Evolutionary conservation across 2,888 invertebrate species (phyloP).

Genomic region (Orgyia antiqua): DNA sequence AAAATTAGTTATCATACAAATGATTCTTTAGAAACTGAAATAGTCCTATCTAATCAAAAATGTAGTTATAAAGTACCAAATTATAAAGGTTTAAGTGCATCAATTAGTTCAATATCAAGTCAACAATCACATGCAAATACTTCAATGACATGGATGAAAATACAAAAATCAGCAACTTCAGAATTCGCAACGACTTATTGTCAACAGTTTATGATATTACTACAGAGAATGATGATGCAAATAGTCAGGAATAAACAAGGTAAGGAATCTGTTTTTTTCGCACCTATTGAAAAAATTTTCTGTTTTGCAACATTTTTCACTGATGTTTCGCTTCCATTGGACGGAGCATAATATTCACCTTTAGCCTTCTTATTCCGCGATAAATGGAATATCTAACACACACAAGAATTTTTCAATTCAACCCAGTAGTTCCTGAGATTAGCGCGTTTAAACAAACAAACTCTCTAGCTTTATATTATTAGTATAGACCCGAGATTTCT

Average conservation of each 20-base stretch:
- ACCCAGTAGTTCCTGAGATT: too few species aligned
- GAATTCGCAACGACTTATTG: constrained; percentile 73
- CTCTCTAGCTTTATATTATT: too few species aligned
- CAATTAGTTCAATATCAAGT: constrained; percentile 54
- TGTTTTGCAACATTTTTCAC: too few species aligned
- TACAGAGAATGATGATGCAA: constrained; percentile 79
- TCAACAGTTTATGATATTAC: constrained; percentile 78
- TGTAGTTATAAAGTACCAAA: constrained; percentile 62
- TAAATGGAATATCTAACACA: too few species aligned
- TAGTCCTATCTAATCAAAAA: constrained; percentile 55
- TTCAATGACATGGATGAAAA: constrained; percentile 72
- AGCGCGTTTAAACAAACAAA: too few species aligned
- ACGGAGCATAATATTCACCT: too few species aligned
- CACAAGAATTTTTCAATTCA: too few species aligned
- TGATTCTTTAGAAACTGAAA: constrained; percentile 53
- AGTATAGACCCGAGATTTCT: too few species aligned
- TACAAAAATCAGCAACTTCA: constrained; percentile 63
- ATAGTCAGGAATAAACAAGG: constrained; percentile 78
- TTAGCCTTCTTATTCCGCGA: too few species aligned
- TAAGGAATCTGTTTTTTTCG: too few species aligned
- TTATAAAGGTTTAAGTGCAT: constrained; percentile 47
- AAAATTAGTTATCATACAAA: constrained; percentile 61
- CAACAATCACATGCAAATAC: constrained; percentile 56
- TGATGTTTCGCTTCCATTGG: too few species aligned
- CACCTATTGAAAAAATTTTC: too few species aligned